These are phyloP conservation scores for Zosterops pallidus DNA, from an alignment of 2,113 vertebrate genomes.

Conservation along the genomic window DNA sequence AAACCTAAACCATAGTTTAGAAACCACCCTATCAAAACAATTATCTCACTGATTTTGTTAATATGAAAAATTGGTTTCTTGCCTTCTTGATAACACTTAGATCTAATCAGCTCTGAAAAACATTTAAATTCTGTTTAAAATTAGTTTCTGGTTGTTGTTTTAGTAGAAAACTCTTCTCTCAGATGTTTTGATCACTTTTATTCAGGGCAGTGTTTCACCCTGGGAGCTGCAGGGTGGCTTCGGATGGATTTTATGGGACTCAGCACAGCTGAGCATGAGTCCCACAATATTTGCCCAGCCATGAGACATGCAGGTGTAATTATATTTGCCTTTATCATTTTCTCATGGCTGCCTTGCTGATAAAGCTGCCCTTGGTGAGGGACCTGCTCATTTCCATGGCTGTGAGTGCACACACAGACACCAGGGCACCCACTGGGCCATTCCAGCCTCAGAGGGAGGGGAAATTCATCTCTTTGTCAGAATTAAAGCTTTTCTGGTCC, in stretches of 20 bases:
- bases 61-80: not conserved
- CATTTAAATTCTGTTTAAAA: not conserved
- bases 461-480: not conserved
- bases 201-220: not conserved
- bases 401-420: not conserved
- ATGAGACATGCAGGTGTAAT: slow-evolving; percentile 8
- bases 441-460: not conserved
- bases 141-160: not conserved
- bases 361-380: not conserved
- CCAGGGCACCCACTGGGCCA: not conserved
- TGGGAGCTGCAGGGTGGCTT: not conserved
- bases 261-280: not conserved
- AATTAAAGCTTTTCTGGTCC: not conserved
- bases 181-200: not conserved
- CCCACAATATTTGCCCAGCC: not conserved
- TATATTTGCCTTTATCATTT: not conserved
- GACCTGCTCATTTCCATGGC: fast-evolving
- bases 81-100: not conserved
- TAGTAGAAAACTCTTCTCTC: not conserved
- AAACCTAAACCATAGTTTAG: too few relatives aligned
- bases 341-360: not conserved
- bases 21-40: not conserved
- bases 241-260: not conserved
- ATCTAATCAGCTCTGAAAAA: not conserved
- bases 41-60: not conserved